Percentiles rank a stretch among this genome's conserved stretches.
Conservation (phyloP, 2,113 vertebrate species). For the Hassar affinis region DNA sequence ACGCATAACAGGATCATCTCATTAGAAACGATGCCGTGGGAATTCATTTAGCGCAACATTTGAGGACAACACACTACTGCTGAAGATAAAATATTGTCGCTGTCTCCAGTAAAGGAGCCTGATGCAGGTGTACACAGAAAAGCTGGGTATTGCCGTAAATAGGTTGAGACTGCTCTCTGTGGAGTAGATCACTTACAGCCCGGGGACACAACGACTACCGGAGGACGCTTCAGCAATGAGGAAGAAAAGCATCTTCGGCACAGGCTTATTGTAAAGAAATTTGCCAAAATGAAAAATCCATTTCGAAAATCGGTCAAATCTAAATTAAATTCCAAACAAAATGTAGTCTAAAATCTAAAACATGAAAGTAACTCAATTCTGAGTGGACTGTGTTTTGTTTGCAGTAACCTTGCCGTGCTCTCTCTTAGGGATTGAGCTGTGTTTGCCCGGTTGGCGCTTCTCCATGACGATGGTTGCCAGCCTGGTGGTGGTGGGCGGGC, state of each 20-base stretch:
- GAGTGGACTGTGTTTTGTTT: neutral
- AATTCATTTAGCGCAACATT: neutral
- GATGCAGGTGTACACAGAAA: neutral
- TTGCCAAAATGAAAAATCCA: neutral
- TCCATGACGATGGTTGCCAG: conserved; percentile 96
- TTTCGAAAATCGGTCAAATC: neutral
- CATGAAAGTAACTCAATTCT: neutral
- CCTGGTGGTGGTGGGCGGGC: conserved; percentile 89
- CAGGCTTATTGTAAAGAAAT: neutral
- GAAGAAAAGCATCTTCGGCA: neutral
- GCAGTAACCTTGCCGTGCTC: neutral
- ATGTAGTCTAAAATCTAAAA: neutral
- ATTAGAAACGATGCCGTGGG: neutral
- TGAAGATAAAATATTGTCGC: neutral
- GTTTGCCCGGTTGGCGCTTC: conserved; percentile 88
- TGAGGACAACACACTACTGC: neutral
- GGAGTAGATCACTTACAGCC: conserved; percentile 52
- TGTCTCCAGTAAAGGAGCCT: neutral
- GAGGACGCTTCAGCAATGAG: conserved; percentile 39
- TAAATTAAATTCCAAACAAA: neutral
- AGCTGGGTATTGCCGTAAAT: neutral
- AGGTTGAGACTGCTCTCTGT: conserved; percentile 16
- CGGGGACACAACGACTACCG: conserved; percentile 64
- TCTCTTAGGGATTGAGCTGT: conserved; percentile 89
- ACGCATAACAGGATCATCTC: neutral